A percentile compares a stretch with the other conserved stretches of the same genome.
Conservation (phyloP, 2,888 invertebrate genomes). For the Coelopa pilipes region DNA sequence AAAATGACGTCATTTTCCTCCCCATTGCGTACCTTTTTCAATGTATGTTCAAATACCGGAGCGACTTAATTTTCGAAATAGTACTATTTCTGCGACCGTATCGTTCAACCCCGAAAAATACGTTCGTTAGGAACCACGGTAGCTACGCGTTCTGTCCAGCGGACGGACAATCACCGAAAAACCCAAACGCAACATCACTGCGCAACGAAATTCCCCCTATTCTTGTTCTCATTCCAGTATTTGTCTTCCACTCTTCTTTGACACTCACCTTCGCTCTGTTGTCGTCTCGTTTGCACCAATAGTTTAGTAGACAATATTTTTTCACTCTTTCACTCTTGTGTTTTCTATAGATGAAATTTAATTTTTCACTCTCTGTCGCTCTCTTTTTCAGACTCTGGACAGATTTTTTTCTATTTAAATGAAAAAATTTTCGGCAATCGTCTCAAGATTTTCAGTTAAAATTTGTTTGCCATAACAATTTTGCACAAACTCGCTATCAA, state of each 20-base stretch:
- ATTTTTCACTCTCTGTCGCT: background rate
- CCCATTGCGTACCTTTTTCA: background rate
- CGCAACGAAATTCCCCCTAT: conserved; percentile 6
- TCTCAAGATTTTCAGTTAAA: conserved; percentile 15
- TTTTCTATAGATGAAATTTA: conserved; percentile 1
- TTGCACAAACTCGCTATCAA: conserved; percentile 3
- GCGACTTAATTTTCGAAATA: background rate
- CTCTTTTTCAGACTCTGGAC: background rate
- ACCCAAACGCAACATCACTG: conserved; percentile 1
- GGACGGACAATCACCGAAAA: background rate
- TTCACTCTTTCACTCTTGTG: background rate
- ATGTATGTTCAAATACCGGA: background rate
- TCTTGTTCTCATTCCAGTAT: background rate
- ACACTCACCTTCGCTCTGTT: conserved; percentile 9
- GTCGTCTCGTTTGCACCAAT: conserved; percentile 3
- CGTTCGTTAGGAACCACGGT: too few relatives aligned
- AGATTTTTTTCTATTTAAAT: conserved; percentile 2
- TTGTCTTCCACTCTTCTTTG: background rate
- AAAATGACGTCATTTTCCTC: background rate
- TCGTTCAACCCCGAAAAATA: too few relatives aligned
- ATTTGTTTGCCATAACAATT: conserved; percentile 12
- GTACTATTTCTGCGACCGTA: too few relatives aligned
- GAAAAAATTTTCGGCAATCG: conserved; percentile 12
- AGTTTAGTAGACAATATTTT: background rate
- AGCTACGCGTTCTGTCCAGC: background rate